phyloP scores from a whole-genome alignment of 2,797 vertebrate species.

The Characodon lateralis region DNA sequence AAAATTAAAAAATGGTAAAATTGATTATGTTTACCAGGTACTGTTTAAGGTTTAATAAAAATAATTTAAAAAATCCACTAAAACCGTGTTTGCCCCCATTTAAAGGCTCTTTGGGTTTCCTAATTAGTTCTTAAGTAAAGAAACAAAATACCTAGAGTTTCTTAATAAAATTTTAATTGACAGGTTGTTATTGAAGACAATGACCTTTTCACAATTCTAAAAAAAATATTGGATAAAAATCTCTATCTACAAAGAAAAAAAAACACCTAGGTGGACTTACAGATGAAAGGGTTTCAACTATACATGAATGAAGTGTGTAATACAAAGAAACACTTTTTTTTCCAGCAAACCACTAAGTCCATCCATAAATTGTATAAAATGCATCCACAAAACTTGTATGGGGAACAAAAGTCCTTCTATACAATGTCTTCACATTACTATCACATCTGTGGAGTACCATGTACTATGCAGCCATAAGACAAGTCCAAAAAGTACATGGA shows the following conservation, averaged over 20 bases:
- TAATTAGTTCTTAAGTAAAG: background rate
- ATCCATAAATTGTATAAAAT: conserved; percentile 68
- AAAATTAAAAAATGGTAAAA: background rate
- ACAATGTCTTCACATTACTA: conserved; percentile 61
- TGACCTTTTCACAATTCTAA: conserved; percentile 49
- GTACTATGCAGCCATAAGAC: conserved; percentile 12
- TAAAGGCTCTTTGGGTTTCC: background rate
- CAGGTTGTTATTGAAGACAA: conserved; percentile 47
- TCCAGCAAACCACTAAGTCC: conserved; percentile 53
- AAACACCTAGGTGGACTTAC: conserved; percentile 39
- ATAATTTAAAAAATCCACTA: background rate
- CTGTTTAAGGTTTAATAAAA: background rate
- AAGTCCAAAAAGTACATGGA: conserved; percentile 24
- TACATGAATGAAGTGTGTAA: conserved; percentile 39
- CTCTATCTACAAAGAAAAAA: conserved; percentile 51
- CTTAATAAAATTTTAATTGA: conserved; percentile 62
- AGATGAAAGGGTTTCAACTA: conserved; percentile 47
- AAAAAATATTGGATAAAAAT: conserved; percentile 49
- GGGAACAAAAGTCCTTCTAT: conserved; percentile 54
- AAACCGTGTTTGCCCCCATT: too few species aligned
- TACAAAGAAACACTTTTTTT: conserved; percentile 40
- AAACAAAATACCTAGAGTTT: conserved; percentile 29
- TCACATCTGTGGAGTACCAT: conserved; percentile 49
- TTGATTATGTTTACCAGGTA: background rate
- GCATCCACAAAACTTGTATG: conserved; percentile 53